Percentiles rank a stretch among this genome's conserved stretches.
Evolutionary conservation across 1,140 invertebrate species (phyloP).

Genomic region (Dendrolimus punctatus): DNA sequence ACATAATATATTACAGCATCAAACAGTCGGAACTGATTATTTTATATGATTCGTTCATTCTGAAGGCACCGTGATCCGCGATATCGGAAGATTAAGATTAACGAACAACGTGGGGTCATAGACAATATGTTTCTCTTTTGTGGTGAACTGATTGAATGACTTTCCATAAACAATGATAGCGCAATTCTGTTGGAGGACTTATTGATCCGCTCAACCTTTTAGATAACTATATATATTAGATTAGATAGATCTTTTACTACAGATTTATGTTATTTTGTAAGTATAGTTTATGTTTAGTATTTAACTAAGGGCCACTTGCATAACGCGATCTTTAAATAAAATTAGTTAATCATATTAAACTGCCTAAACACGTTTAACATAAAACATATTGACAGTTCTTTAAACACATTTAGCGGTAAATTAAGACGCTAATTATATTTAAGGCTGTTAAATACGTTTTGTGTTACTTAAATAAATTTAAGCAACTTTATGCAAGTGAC

Average conservation of each 20-base stretch:
- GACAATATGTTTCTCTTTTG: slow-evolving; percentile 49
- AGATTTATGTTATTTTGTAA: neutral
- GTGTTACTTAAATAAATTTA: no score
- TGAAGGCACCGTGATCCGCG: slow-evolving; percentile 39
- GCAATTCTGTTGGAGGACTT: slow-evolving; percentile 8
- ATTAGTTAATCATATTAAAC: no score
- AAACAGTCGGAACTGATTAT: slow-evolving; percentile 3
- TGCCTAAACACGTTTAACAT: no score
- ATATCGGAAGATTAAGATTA: slow-evolving; percentile 55
- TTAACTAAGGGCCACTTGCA: no score
- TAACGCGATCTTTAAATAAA: no score
- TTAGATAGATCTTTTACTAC: neutral
- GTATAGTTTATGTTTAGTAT: no score
- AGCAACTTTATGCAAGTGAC: no score
- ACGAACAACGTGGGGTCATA: slow-evolving; percentile 37
- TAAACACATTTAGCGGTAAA: no score
- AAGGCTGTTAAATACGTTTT: no score
- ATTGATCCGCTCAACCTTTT: slow-evolving; percentile 9
- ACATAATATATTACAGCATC: neutral
- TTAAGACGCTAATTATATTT: no score
- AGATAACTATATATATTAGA: slow-evolving; percentile 1
- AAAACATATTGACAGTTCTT: no score
- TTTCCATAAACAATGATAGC: slow-evolving; percentile 57
- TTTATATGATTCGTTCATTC: slow-evolving; percentile 8
- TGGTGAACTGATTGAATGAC: slow-evolving; percentile 57